Percentiles rank a stretch among this genome's conserved stretches.
Conservation (phyloP, 2,113 vertebrate genomes). For the Vombatus ursinus region DNA sequence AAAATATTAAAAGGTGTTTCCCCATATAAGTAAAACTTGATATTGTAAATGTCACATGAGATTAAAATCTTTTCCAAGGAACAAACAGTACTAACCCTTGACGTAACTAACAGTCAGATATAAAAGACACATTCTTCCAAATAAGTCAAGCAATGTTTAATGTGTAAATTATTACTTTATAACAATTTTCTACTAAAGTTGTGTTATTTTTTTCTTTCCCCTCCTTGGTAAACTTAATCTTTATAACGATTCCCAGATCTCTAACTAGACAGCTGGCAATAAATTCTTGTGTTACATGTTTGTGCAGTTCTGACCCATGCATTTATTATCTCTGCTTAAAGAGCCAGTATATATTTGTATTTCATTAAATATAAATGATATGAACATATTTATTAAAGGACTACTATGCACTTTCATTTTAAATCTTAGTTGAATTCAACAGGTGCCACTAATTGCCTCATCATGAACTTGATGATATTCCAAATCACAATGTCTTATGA, state of each 20-base stretch:
- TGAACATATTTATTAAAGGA: constrained; percentile 69
- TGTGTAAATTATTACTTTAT: constrained; percentile 65
- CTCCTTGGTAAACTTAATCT: constrained; percentile 65
- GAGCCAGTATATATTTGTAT: constrained; percentile 61
- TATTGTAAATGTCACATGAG: neutral
- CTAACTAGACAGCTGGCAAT: constrained; percentile 74
- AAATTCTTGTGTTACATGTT: constrained; percentile 76
- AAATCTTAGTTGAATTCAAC: constrained; percentile 67
- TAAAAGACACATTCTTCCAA: constrained; percentile 48
- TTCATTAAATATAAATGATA: constrained; percentile 74
- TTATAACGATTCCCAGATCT: constrained; percentile 77
- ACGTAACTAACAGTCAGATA: constrained; percentile 18
- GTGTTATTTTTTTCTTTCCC: constrained; percentile 4
- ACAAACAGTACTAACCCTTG: constrained; percentile 40
- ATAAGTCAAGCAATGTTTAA: constrained; percentile 60
- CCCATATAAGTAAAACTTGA: constrained; percentile 9
- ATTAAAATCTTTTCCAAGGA: constrained; percentile 47
- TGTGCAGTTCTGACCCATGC: constrained; percentile 68
- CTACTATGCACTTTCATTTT: constrained; percentile 48
- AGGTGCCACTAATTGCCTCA: constrained; percentile 63
- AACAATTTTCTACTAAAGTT: constrained; percentile 72
- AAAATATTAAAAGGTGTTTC: constrained; percentile 1
- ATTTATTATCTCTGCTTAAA: constrained; percentile 77
- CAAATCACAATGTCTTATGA: neutral
- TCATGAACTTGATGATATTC: constrained; percentile 2